phyloP scores from a whole-genome alignment of 2,113 vertebrate species.

The Eleginops maclovinus region DNA sequence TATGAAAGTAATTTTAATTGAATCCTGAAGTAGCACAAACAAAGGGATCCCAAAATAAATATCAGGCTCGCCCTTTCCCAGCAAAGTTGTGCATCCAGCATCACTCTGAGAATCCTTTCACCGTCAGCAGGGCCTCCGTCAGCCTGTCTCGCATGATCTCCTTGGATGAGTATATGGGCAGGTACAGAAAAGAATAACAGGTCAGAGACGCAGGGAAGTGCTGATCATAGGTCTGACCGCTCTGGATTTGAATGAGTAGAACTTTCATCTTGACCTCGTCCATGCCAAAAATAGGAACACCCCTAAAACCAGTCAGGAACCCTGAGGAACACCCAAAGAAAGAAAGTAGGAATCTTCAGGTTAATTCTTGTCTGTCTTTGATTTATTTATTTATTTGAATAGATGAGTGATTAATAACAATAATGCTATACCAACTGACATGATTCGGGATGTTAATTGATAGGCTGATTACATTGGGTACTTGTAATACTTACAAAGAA shows the following conservation, averaged over 20 bases:
- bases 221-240: slow-evolving; percentile 41
- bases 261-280: slow-evolving; percentile 67
- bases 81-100: not conserved
- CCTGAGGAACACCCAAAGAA: slow-evolving; percentile 41
- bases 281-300: slow-evolving; percentile 70
- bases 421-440: not conserved
- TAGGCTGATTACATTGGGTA: not conserved
- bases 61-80: not conserved
- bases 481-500: slow-evolving; percentile 84
- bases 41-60: not conserved
- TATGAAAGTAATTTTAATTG: not conserved
- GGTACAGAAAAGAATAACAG: slow-evolving; percentile 65
- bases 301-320: slow-evolving; percentile 83
- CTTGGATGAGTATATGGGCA: slow-evolving; percentile 76
- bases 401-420: not conserved
- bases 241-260: not conserved
- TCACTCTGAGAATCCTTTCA: slow-evolving; percentile 40
- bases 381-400: not conserved
- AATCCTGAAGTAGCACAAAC: not conserved
- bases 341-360: not conserved
- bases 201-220: slow-evolving; percentile 74
- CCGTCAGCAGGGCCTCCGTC: slow-evolving; percentile 70
- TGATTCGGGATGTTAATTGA: no score
- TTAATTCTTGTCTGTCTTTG: not conserved
- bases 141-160: slow-evolving; percentile 73